phyloP scores from a whole-genome alignment of 2,797 vertebrate species.

The Hippoglossus hippoglossus region DNA sequence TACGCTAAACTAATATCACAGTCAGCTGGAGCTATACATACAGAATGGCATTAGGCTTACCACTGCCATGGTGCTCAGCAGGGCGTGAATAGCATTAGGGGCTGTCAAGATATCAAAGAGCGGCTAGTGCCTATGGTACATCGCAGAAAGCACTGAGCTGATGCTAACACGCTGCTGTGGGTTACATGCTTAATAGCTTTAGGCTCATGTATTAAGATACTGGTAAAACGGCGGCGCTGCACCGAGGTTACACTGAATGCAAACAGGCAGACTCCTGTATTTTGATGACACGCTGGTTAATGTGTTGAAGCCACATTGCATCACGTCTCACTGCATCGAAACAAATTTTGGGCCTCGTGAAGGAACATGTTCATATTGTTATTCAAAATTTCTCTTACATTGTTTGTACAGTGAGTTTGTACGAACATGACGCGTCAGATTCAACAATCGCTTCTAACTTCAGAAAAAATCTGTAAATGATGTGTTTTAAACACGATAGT shows the following conservation, averaged over 20 bases:
- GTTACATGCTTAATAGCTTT: constrained; percentile 65
- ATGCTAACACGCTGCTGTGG: constrained; percentile 55
- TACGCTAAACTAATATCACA: constrained; percentile 81
- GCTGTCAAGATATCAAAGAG: constrained; percentile 63
- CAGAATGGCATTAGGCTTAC: constrained; percentile 72
- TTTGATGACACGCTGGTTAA: constrained; percentile 9
- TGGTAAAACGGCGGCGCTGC: constrained; percentile 13
- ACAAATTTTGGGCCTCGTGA: too few relatives aligned
- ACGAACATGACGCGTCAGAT: too few relatives aligned
- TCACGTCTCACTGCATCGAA: too few relatives aligned
- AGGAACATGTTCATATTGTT: too few relatives aligned
- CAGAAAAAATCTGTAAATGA: too few relatives aligned
- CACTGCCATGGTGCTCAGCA: constrained; percentile 62
- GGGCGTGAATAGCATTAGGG: constrained; percentile 72
- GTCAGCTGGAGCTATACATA: constrained; percentile 72
- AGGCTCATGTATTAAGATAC: constrained; percentile 39
- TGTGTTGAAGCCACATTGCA: background rate
- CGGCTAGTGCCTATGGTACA: constrained; percentile 40
- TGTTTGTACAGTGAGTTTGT: too few relatives aligned
- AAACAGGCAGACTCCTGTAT: constrained; percentile 16
- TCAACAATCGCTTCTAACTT: too few relatives aligned
- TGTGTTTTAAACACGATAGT: too few relatives aligned
- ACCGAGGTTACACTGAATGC: constrained; percentile 25
- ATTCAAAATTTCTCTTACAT: too few relatives aligned
- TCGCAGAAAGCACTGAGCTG: constrained; percentile 52